Percentiles rank a stretch among this genome's conserved stretches.
Conservation (phyloP, 2,888 invertebrate species). For the Clostera curtula region DNA sequence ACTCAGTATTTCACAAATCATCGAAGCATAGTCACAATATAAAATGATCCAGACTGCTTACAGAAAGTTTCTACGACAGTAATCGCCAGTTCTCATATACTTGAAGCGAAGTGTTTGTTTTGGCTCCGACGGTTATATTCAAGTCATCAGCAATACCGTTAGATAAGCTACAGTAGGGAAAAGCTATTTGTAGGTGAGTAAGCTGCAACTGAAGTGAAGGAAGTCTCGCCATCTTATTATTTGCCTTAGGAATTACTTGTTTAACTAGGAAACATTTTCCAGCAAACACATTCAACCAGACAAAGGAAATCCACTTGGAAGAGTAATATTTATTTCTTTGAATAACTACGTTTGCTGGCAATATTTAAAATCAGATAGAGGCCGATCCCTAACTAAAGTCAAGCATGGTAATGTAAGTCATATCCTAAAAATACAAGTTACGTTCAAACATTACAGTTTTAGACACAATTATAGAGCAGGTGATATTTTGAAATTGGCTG, state of each 20-base stretch:
- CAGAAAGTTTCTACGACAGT: constrained; percentile 14
- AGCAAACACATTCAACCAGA: constrained; percentile 43
- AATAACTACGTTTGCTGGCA: constrained; percentile 26
- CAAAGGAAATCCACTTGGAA: constrained; percentile 32
- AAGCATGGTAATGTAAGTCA: too few relatives aligned
- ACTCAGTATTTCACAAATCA: too few relatives aligned
- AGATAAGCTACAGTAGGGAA: constrained; percentile 46
- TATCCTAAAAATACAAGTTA: too few relatives aligned
- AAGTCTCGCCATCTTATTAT: constrained; percentile 51
- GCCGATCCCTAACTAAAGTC: too few relatives aligned
- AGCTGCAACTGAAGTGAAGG: constrained; percentile 45
- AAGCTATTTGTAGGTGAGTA: constrained; percentile 43
- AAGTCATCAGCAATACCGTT: constrained; percentile 58
- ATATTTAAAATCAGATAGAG: constrained; percentile 26
- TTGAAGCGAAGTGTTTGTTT: constrained; percentile 43
- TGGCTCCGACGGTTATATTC: constrained; percentile 51
- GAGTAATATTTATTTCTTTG: constrained; percentile 38
- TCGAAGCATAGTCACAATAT: constrained; percentile 3
- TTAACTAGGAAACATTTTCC: constrained; percentile 62
- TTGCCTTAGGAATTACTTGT: constrained; percentile 65
- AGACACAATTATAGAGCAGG: too few relatives aligned
- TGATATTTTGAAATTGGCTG: too few relatives aligned
- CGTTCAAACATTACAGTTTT: too few relatives aligned
- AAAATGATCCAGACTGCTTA: constrained; percentile 7
- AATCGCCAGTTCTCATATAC: constrained; percentile 33